Evolutionary conservation across 2,113 vertebrate genomes (phyloP).

Genomic region (Aptenodytes patagonicus): DNA sequence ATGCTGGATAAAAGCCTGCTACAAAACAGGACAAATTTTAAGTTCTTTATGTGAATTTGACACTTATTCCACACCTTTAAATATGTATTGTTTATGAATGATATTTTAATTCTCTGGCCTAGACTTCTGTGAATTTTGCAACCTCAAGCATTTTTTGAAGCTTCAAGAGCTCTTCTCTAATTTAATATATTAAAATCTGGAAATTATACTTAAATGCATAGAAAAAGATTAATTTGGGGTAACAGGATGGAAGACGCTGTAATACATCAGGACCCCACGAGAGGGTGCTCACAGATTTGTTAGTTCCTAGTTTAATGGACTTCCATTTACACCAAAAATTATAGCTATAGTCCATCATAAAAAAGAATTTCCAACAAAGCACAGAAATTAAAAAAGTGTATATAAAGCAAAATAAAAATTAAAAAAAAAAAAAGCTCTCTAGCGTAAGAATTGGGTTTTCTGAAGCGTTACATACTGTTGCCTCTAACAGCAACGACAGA

Average conservation of each 20-base stretch:
- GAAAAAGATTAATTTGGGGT: not conserved
- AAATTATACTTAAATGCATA: not conserved
- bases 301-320: not conserved
- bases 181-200: not conserved
- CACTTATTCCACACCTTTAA: not conserved
- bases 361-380: not conserved
- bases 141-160: not conserved
- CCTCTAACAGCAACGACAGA: not conserved
- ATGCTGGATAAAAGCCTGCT: not conserved
- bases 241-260: not conserved
- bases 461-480: accelerated
- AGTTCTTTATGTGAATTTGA: not conserved
- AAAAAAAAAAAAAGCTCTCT: not conserved
- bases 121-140: not conserved
- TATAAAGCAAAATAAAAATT: not conserved
- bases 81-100: not conserved
- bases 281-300: slow-evolving; percentile 35
- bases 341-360: accelerated
- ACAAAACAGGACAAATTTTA: not conserved
- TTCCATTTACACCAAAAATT: not conserved
- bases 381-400: not conserved
- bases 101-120: not conserved
- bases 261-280: not conserved
- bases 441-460: not conserved
- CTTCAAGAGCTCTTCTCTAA: not conserved